phyloP scores from a whole-genome alignment of 2,888 invertebrate species.

The Prionchulus punctatus region DNA sequence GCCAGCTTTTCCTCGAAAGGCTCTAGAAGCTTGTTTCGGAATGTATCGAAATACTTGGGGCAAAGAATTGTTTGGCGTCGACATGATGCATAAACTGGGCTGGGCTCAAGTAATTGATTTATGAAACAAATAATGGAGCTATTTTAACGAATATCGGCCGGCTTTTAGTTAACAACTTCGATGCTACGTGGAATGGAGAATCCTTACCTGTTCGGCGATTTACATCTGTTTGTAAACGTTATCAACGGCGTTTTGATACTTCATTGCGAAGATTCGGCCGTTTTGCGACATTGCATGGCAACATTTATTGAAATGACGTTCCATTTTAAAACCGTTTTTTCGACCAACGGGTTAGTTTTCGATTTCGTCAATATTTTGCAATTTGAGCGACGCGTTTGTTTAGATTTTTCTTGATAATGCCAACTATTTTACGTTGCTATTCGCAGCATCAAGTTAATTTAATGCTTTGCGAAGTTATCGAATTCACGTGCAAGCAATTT shows the following conservation, averaged over 20 bases:
- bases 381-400: constrained; percentile 7
- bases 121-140: no score
- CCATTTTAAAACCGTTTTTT: constrained; percentile 96
- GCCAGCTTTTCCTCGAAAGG: constrained; percentile 92
- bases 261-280: constrained; percentile 88
- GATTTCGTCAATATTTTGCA: not conserved
- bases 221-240: constrained; percentile 91
- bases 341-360: constrained; percentile 61
- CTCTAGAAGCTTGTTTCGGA: constrained; percentile 85
- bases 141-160: not conserved
- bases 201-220: constrained; percentile 51
- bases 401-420: constrained; percentile 89
- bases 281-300: constrained; percentile 83
- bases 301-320: constrained; percentile 93
- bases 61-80: constrained; percentile 68
- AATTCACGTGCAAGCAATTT: constrained; percentile 95
- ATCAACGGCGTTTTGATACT: constrained; percentile 86
- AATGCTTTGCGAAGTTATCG: constrained; percentile 79
- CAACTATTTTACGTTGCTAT: constrained; percentile 84
- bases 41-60: constrained; percentile 48
- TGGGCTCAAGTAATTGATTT: constrained; percentile 60
- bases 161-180: constrained; percentile 23
- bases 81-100: constrained; percentile 93
- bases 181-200: constrained; percentile 33
- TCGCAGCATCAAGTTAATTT: constrained; percentile 94